These are phyloP conservation scores for Verasper variegatus DNA, from an alignment of 2,113 vertebrate genomes.

Conservation along the genomic window DNA sequence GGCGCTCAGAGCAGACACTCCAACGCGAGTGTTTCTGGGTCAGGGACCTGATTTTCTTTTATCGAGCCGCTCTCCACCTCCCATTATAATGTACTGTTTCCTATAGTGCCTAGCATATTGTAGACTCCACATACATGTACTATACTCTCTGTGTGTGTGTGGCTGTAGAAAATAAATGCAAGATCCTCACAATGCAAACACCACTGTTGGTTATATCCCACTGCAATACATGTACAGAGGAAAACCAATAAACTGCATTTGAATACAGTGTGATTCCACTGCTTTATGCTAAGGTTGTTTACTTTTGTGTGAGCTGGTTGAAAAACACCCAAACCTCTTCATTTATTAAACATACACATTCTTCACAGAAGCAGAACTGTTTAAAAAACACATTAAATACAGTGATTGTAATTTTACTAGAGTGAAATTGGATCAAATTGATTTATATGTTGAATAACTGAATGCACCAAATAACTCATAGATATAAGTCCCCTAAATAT, in stretches of 20 bases:
- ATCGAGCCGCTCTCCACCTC: constrained; percentile 19
- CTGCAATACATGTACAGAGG: constrained; percentile 60
- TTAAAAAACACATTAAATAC: too few relatives aligned
- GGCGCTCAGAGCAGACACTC: constrained; percentile 4
- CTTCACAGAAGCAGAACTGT: constrained; percentile 6
- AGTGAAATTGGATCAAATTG: too few relatives aligned
- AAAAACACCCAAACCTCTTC: background rate
- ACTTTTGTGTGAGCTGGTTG: background rate
- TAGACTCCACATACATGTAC: constrained; percentile 60
- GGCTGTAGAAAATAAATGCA: constrained; percentile 51
- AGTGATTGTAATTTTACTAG: too few relatives aligned
- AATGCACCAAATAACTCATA: too few relatives aligned
- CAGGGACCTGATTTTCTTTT: constrained; percentile 45
- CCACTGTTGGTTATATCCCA: constrained; percentile 57
- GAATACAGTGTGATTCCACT: constrained; percentile 41
- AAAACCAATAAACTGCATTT: constrained; percentile 66
- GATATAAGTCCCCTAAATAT: too few relatives aligned
- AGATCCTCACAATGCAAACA: constrained; percentile 62
- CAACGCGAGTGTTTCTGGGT: constrained; percentile 20
- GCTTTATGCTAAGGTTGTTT: constrained; percentile 26
- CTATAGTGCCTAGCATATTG: constrained; percentile 71
- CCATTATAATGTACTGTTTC: constrained; percentile 52
- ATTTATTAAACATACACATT: background rate
- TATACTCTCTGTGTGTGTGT: constrained; percentile 62
- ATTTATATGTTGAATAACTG: too few relatives aligned